These are phyloP conservation scores for Merluccius polli DNA, from an alignment of 2,797 vertebrate genomes.

Conservation along the genomic window DNA sequence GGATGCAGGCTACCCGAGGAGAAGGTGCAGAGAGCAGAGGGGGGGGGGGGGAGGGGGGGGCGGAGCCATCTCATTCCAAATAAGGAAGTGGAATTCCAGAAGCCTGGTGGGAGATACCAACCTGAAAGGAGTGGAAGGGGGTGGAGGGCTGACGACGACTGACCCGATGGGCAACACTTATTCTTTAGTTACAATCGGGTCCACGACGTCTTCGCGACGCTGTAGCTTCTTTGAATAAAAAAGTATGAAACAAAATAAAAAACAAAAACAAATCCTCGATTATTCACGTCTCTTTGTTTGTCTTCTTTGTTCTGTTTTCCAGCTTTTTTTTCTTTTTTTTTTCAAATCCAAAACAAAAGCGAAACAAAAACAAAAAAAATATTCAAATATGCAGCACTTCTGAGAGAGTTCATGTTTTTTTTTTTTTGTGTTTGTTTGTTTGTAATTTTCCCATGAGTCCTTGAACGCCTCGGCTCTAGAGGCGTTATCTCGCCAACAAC, in stretches of 20 bases:
- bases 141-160: constrained; percentile 35
- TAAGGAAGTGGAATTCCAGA: background rate
- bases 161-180: background rate
- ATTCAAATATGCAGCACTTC: constrained; percentile 73
- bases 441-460: constrained; percentile 50
- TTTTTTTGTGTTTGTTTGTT: constrained; percentile 54
- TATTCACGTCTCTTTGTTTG: background rate
- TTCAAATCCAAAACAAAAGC: background rate
- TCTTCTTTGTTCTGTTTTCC: background rate
- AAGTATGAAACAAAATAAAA: background rate
- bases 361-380: background rate
- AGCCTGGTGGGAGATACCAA: constrained; percentile 54
- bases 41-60: too few species aligned
- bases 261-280: constrained; percentile 21
- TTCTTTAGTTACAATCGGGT: background rate
- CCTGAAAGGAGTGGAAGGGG: constrained; percentile 61
- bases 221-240: constrained; percentile 61
- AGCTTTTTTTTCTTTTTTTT: background rate
- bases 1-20: too few species aligned
- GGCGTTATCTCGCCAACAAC: too few species aligned
- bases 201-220: background rate
- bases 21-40: background rate
- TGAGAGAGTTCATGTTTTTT: constrained; percentile 76
- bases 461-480: constrained; percentile 34
- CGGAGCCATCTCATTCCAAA: background rate